Percentiles rank a stretch among this genome's conserved stretches.
Evolutionary conservation across 1,140 invertebrate genomes (phyloP).

Genomic region (Zelostemma sp.): DNA sequence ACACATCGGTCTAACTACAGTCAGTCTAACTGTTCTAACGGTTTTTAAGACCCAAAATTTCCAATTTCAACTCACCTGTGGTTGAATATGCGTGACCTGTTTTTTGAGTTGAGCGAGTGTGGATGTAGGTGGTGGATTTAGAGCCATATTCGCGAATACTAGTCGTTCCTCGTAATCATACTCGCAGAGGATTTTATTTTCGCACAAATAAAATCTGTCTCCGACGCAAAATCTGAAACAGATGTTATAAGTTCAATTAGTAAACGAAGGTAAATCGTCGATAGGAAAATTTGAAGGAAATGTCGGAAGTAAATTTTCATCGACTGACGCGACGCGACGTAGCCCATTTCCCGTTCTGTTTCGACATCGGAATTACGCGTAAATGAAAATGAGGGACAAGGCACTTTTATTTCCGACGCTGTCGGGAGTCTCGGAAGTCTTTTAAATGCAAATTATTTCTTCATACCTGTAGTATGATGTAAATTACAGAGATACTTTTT

Average conservation of each 20-base stretch:
- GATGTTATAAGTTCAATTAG: neutral
- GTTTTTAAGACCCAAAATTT: too few species aligned
- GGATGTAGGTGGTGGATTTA: constrained; percentile 79
- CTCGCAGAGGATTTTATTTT: constrained; percentile 94
- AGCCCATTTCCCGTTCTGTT: constrained; percentile 56
- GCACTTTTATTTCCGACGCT: constrained; percentile 6
- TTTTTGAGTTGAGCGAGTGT: constrained; percentile 88
- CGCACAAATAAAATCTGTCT: constrained; percentile 91
- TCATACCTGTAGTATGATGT: too few species aligned
- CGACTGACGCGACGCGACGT: constrained; percentile 25
- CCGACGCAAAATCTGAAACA: constrained; percentile 92
- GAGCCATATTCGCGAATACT: constrained; percentile 90
- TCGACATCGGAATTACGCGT: constrained; percentile 61
- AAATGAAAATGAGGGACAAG: constrained; percentile 60
- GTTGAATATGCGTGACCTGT: constrained; percentile 81
- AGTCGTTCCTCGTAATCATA: constrained; percentile 94
- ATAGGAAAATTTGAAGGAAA: neutral
- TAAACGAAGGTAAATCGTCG: neutral
- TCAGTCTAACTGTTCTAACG: too few species aligned
- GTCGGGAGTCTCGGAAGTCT: constrained; percentile 46
- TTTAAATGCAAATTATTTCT: constrained; percentile 59
- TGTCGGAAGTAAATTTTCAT: constrained; percentile 52
- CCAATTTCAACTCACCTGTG: constrained; percentile 71
- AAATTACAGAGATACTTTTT: too few species aligned
- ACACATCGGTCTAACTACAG: too few species aligned